Base-by-base conservation (phyloP, 30 jellyfish, hydroid and myxozoan genomes). In the Nemopilema nomurai region DNA sequence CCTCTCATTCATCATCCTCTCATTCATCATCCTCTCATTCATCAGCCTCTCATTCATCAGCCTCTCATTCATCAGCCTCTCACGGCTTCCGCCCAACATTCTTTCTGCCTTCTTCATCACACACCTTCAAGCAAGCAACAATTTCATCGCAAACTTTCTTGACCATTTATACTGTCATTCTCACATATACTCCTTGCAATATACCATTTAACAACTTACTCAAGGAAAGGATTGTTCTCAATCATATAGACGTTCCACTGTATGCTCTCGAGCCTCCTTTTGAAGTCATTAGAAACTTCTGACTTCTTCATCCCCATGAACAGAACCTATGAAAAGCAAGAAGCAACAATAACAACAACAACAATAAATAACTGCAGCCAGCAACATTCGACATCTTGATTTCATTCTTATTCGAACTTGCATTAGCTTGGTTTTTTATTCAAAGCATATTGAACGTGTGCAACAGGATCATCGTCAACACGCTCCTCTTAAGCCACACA, bases 161-260 rank as follows among this genome's bases (percentile, higher is more conserved):
- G 4, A 31, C 26, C 51, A 0, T 51, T 16, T 19, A 51, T 51
- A 19, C 17, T 16, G 67, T 51, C 19, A 19, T 51, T 16, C 16
- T 51, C 67, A 19, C 17, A 16, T 51, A 51, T 16, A 51, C 67
- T 51, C 19, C 19, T 9, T 51, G 16, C 67, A 9, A 9, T 16
- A 51, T 19, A 51, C 67, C 67, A 51, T 51, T 16, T 51, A 6
- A 41, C 21, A 25, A 50, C 91, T 82, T 51, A 82, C 91, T 82
- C 91, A 24, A 82, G 64, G 19, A 70, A 82, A 17, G 91, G 84
- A 74, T 70, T 69, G 16, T 31, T 28, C 27, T 82, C 91, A 28
- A 82, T 41, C 28, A 68, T 28, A 51, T 57, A 51, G 19, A 82
- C 69, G 28, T 33, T 53, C 23, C 23, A 28, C 3, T 53, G 80